A percentile compares a stretch with the other conserved stretches of the same genome.
phyloP scores from a whole-genome alignment of 1,140 invertebrate species.

The Drosophila jambulina region DNA sequence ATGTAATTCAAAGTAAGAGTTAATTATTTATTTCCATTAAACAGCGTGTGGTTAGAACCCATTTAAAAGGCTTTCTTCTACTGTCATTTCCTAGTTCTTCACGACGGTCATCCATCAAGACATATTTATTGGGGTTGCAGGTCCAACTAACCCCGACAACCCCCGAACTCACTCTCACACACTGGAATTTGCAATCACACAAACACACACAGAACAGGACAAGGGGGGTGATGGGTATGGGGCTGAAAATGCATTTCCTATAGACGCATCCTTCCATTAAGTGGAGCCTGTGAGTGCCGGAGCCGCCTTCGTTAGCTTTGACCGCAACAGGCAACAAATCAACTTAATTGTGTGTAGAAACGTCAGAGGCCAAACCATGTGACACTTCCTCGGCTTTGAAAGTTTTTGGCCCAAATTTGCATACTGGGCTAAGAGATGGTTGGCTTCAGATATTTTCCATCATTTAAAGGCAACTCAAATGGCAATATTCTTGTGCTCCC shows the following conservation, averaged over 20 bases:
- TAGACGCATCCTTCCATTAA: conserved; percentile 50
- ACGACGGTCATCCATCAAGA: conserved; percentile 13
- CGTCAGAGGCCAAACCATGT: conserved; percentile 62
- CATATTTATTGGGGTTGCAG: neutral
- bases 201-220: neutral
- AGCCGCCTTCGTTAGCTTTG: conserved; percentile 71
- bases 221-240: neutral
- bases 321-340: conserved; percentile 75
- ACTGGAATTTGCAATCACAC: conserved; percentile 9
- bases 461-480: conserved; percentile 53
- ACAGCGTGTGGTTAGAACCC: neutral
- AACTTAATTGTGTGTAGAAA: conserved; percentile 71
- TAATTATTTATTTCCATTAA: neutral
- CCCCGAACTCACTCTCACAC: neutral
- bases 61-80: neutral
- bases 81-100: conserved; percentile 1
- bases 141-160: neutral
- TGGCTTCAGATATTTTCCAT: conserved; percentile 45
- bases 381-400: conserved; percentile 63
- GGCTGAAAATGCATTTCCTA: conserved; percentile 39
- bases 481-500: conserved; percentile 42
- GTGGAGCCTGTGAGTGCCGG: conserved; percentile 24
- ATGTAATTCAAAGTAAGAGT: neutral
- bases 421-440: conserved; percentile 19
- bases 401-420: conserved; percentile 62